Conservation (phyloP, 2,113 vertebrate genomes). For the Ophthalmolycus amberensis region DNA sequence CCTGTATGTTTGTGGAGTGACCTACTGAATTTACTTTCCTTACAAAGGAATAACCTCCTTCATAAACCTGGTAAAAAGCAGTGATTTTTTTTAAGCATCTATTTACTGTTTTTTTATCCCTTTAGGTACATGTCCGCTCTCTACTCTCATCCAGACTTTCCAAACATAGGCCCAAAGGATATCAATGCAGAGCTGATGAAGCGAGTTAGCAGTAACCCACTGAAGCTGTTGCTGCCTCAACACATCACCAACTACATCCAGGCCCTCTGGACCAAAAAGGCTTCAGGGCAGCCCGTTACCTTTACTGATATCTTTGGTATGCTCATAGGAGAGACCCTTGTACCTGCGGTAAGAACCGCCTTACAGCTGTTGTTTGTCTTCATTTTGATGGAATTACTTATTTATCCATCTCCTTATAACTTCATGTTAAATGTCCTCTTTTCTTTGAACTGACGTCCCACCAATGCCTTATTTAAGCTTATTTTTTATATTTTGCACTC, state of each 20-base stretch:
- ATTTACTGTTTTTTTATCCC: background rate
- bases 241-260: slow-evolving; percentile 95
- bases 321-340: slow-evolving; percentile 97
- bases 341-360: slow-evolving; percentile 88
- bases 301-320: slow-evolving; percentile 98
- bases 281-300: slow-evolving; percentile 96
- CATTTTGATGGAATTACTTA: background rate
- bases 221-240: slow-evolving; percentile 92
- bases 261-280: slow-evolving; percentile 95
- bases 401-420: background rate
- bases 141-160: slow-evolving; percentile 95
- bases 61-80: background rate
- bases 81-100: background rate
- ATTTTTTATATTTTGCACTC: background rate
- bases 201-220: slow-evolving; percentile 92
- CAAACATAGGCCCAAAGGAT: slow-evolving; percentile 90
- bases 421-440: background rate
- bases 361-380: slow-evolving; percentile 2
- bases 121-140: slow-evolving; percentile 95
- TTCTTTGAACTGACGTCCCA: background rate
- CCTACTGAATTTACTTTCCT: slow-evolving; percentile 25
- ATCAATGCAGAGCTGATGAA: slow-evolving; percentile 95
- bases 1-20: slow-evolving; percentile 2
- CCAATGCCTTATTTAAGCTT: background rate
- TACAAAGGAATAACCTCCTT: slow-evolving; percentile 14